Base-by-base conservation (phyloP, 2,888 invertebrate species). In the Patella caerulea region DNA sequence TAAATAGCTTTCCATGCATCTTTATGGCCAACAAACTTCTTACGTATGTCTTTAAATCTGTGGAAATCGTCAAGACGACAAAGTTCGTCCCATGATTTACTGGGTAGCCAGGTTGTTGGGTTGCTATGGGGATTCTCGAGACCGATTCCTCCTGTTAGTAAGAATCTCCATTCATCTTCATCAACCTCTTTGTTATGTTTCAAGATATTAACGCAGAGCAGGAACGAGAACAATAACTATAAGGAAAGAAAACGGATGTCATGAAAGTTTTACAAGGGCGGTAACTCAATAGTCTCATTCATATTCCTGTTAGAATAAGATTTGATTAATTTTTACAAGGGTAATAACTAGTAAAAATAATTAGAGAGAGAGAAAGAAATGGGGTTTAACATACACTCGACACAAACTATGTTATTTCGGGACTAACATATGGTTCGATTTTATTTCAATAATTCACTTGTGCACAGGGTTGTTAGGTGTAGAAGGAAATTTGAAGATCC, bases 91-190 rank as follows among this genome's bases (percentile, higher is more conserved):
- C 76, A 92, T 84, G 95, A 94, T 78, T 94, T 94, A 0, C 93
- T 92, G 0, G 96, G 95, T 45, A 98, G 93, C 97, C 97, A 98
- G 59, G 94, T 93, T 0, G 95, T 93, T 0, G 97, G 97, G 92
- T 97, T 97, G 76, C 92, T 90, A 83, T 94, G 90, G 0, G 95
- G 95, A 93, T 96, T 96, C 83, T 95, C 95, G 74, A 96, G 92
- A 17, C 95, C 95, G 71, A 96, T 94, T 69, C 96, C 97, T 53
- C 97, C 97, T 0, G 96, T 97, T 83, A 98, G 90, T 29, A 98
- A 92, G 91, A 97, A 98, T 93, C 96, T 94, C 94, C 97, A 97
- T 89, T 97, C 95, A 0, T 92, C 86, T 65, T 96, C 92, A 74
- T 90, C 85, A 0, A 92, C 87, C 75, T 89, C 86, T 55, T 91